Evolutionary conservation across 1,140 invertebrate species (phyloP), one percentile per base, ranked within the genome.

Genomic region (Phymastichus coffea): DNA sequence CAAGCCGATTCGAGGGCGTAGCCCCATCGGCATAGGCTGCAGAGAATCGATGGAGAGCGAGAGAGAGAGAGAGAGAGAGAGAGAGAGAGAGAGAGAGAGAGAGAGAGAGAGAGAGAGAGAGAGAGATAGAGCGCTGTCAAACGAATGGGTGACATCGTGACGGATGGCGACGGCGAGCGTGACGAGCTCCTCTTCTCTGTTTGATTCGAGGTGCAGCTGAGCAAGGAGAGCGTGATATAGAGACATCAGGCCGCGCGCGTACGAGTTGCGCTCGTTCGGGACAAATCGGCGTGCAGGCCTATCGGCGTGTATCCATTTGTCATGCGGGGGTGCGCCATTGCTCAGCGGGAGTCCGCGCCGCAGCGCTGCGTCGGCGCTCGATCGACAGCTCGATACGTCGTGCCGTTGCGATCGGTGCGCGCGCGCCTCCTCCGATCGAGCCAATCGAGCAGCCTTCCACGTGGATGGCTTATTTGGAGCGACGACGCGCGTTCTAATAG

Each of bases 141-240:
- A 75, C 72, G 74, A 75, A 74, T 75, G 70, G 73, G 70, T 72
- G 72, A 75, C 72, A 74, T 72, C 66, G 63, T 67, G 63, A 59
- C 19, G 14, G 23, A 41, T n/a, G n/a, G 15, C 51, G 37, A 53
- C 41, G 10, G 43, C 4, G 22, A 47, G 44, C 8, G 30, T 1
- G n/a, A 38, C 35, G 35, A 14, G 44, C 14, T 15, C n/a, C n/a
- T n/a, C n/a, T n/a, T 47, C 8, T 44, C 43, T n/a, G 17, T n/a
- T 25, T 47, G 23, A 47, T 47, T 8, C 22, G 15, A 19, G 41
- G 41, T 14, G 30, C 4, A 37, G 28, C 26, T 15, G 23, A 28
- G 26, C 14, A n/a, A n/a, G n/a, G 3, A 19, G 19, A 17, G 15
- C 19, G 25, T 2, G 6, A 17, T 48, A 57, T 57, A 57, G 44